Evolutionary conservation across 2,888 invertebrate species (phyloP).

Genomic region (Doris montereyensis): DNA sequence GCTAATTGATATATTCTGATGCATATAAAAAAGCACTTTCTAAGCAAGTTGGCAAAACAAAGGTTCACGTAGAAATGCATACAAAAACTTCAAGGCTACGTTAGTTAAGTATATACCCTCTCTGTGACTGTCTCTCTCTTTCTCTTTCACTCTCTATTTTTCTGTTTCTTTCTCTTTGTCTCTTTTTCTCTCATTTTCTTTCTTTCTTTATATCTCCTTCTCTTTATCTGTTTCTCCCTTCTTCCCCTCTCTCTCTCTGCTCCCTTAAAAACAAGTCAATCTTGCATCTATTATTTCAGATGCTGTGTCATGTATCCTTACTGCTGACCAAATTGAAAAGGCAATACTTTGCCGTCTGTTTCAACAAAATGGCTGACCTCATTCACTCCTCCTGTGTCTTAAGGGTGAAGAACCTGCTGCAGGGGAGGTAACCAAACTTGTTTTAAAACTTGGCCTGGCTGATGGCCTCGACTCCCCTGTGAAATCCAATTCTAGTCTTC

Average conservation of each 20-base stretch:
- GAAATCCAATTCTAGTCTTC: conserved; percentile 46
- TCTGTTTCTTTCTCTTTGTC: background rate
- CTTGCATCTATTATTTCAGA: too few species aligned
- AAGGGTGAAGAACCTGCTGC: conserved; percentile 44
- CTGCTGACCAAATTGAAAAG: conserved; percentile 59
- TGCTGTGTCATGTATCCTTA: conserved; percentile 54
- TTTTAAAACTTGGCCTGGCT: conserved; percentile 53
- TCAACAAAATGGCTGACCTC: conserved; percentile 52
- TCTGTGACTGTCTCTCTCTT: too few species aligned
- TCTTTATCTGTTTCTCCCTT: background rate
- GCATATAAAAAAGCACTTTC: too few species aligned
- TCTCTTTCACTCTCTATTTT: conserved; percentile 9
- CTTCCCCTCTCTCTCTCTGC: background rate
- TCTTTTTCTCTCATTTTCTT: background rate
- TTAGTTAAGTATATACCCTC: too few species aligned
- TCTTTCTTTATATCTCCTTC: background rate
- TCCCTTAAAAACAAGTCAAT: too few species aligned
- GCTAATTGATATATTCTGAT: too few species aligned
- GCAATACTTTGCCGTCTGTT: conserved; percentile 60
- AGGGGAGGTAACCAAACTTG: conserved; percentile 50
- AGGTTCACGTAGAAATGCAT: too few species aligned
- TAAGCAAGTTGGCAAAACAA: too few species aligned
- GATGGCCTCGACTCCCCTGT: conserved; percentile 48
- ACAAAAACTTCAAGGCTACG: too few species aligned
- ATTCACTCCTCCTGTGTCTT: conserved; percentile 51